phyloP scores from a whole-genome alignment of 2,113 vertebrate genomes.

The Prionailurus bengalensis region DNA sequence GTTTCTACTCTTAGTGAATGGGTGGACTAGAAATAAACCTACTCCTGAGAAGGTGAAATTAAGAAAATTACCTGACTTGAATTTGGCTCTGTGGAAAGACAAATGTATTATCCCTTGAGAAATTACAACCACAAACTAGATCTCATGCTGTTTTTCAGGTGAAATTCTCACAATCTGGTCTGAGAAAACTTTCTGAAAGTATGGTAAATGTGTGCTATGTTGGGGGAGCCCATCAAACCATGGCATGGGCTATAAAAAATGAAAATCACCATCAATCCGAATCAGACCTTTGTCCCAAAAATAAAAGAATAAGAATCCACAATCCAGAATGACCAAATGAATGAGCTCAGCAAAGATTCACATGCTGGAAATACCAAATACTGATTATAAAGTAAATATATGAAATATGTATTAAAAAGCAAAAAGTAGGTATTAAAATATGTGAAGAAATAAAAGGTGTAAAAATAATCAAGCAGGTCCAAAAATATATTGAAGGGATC shows the following conservation, averaged over 20 bases:
- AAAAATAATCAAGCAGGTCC: not conserved
- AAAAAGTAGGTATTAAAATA: not conserved
- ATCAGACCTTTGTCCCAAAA: not conserved
- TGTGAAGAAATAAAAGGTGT: not conserved
- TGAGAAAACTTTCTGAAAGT: not conserved
- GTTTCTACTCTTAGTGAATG: not conserved
- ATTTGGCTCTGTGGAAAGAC: not conserved
- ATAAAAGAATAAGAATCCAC: not conserved
- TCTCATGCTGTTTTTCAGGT: not conserved
- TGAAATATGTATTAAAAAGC: not conserved
- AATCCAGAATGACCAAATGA: not conserved
- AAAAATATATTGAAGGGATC: not conserved
- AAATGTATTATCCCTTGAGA: not conserved
- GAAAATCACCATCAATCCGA: not conserved
- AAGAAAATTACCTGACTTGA: not conserved
- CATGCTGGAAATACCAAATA: not conserved
- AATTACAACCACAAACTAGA: not conserved
- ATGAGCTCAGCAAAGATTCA: not conserved
- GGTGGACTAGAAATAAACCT: not conserved
- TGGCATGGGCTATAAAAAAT: not conserved
- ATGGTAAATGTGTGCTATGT: not conserved
- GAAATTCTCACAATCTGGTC: not conserved
- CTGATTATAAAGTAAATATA: not conserved
- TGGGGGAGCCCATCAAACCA: not conserved
- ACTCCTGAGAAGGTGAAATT: not conserved